phyloP scores from a whole-genome alignment of 2,113 vertebrate species.

The Cheirogaleus medius region DNA sequence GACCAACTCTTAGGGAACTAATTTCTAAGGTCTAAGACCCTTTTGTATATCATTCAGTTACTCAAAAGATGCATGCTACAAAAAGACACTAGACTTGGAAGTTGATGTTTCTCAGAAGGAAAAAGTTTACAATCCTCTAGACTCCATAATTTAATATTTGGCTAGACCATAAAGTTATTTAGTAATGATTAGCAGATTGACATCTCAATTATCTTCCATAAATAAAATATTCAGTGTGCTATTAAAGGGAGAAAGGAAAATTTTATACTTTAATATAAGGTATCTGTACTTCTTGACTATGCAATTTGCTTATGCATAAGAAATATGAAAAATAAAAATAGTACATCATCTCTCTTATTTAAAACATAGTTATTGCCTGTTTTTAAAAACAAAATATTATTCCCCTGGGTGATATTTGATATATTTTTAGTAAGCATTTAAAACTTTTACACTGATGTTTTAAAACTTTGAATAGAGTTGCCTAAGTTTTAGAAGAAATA shows the following conservation, averaged over 20 bases:
- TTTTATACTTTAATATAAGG: background rate
- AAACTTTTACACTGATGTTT: background rate
- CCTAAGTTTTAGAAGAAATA: background rate
- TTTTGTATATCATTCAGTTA: background rate
- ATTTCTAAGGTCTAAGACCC: background rate
- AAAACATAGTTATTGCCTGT: background rate
- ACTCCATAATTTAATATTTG: slow-evolving; percentile 34
- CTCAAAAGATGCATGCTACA: background rate
- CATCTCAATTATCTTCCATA: slow-evolving; percentile 35
- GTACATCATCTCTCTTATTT: background rate
- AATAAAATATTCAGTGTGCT: background rate
- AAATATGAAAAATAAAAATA: background rate
- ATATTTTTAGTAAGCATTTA: background rate
- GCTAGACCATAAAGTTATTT: background rate
- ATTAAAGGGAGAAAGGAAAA: background rate
- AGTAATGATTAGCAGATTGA: background rate
- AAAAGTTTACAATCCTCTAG: background rate
- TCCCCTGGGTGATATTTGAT: background rate
- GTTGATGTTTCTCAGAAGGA: background rate
- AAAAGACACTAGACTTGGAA: background rate
- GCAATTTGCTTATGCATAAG: background rate
- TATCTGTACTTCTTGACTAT: background rate
- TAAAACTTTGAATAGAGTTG: background rate
- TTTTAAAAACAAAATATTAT: background rate
- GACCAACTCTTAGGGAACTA: background rate